A percentile compares a stretch with the other conserved stretches of the same genome.
Conservation (phyloP, 2,888 invertebrate species). For the Encarsia formosa region DNA sequence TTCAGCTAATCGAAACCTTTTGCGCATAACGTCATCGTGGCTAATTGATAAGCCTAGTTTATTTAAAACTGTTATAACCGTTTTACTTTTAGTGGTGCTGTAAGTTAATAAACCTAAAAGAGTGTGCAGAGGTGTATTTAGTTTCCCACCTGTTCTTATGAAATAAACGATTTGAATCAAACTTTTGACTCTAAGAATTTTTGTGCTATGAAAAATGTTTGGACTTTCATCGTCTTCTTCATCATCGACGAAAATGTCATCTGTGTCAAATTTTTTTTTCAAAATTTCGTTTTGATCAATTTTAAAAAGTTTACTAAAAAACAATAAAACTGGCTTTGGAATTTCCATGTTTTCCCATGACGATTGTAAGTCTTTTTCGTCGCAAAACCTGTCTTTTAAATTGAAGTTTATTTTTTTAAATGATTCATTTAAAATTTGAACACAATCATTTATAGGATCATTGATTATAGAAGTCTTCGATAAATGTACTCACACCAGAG, state of each 20-base stretch:
- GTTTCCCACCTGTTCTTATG: constrained; percentile 5
- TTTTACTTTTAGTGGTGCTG: constrained; percentile 9
- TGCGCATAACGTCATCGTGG: constrained; percentile 17
- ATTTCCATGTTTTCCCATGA: not conserved
- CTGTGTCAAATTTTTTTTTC: not conserved
- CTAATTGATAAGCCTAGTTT: constrained; percentile 17
- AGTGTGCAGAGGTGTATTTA: not conserved
- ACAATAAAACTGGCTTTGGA: not conserved
- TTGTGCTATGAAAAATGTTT: no score
- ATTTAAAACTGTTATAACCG: constrained; percentile 10
- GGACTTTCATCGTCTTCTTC: no score
- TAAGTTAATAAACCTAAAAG: constrained; percentile 11
- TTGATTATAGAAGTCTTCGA: not conserved
- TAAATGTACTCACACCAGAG: no score
- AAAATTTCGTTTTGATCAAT: not conserved
- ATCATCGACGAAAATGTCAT: no score
- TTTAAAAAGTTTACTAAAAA: not conserved
- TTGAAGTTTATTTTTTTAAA: not conserved
- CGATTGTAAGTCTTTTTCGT: not conserved
- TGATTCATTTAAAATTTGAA: not conserved
- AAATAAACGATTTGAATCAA: constrained; percentile 20
- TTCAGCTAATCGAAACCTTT: constrained; percentile 13
- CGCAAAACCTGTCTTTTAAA: not conserved
- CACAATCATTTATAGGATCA: not conserved
- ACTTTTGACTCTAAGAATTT: constrained; percentile 11